A percentile compares a stretch with the other conserved stretches of the same genome.
Conservation (phyloP, 2,113 vertebrate genomes). For the Phocoena phocoena region DNA sequence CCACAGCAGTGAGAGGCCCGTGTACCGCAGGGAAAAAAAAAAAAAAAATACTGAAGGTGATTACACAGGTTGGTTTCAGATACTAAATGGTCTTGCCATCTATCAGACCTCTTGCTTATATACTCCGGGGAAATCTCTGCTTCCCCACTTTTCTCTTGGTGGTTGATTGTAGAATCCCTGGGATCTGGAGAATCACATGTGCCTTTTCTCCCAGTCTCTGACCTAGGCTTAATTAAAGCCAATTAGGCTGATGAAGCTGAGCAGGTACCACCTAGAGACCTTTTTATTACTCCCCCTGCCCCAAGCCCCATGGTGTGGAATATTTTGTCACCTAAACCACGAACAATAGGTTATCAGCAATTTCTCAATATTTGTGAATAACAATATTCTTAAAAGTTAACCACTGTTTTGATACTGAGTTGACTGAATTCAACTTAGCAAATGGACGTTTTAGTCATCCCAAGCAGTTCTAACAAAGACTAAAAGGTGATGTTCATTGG, state of each 20-base stretch:
- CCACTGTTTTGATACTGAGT: background rate
- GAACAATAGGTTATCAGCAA: background rate
- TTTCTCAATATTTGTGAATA: slow-evolving; percentile 11
- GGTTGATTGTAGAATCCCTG: background rate
- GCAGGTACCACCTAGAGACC: background rate
- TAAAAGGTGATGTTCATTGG: background rate
- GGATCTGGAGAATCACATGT: background rate
- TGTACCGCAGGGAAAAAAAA: no score
- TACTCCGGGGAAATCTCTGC: no score
- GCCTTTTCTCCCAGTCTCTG: background rate
- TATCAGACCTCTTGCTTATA: background rate
- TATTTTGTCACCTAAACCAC: background rate
- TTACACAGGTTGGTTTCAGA: background rate
- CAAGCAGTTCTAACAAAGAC: background rate
- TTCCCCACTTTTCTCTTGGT: background rate
- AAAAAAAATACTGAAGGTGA: background rate
- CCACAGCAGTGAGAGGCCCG: no score
- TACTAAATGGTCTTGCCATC: background rate
- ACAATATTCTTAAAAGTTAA: background rate
- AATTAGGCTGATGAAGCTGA: background rate
- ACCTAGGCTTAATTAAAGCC: background rate
- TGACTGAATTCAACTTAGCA: background rate
- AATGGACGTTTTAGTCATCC: background rate
- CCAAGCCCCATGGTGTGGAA: background rate
- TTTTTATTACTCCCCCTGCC: background rate